Evolutionary conservation across 1,140 invertebrate genomes (phyloP), one percentile per base, ranked within the genome.

Genomic region (Hypothenemus hampei): DNA sequence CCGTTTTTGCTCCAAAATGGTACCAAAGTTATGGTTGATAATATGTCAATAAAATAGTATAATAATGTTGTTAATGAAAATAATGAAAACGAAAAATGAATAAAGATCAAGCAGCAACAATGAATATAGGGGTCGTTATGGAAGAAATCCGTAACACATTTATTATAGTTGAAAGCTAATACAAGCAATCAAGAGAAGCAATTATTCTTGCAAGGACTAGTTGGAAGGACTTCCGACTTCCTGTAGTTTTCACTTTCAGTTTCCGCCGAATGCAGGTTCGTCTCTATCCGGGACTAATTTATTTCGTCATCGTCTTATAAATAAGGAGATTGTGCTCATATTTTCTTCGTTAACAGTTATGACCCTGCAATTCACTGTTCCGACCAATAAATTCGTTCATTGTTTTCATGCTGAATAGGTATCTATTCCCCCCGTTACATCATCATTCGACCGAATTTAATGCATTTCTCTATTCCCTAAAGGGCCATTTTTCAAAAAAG

Each of bases 141-240:
- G 29, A 56, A 48, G 29, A 56, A 56, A 52, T 41, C 56, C 56
- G 40, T 26, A 58, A 26, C 48, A 31, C 52, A 59, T 59, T 59
- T 59, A 59, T 59, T 50, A 29, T 13, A 19, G 40, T 31, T 8
- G 33, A 57, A 57, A 53, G 43, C 53, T 56, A 45, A 56, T 59
- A 59, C 31, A 57, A 62, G 61, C 61, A 62, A 62, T 61, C 59
- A 61, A 56, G 55, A 41, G 23, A 53, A 55, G 50, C 51, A 51
- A 60, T 62, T 62, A 62, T 60, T 59, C 35, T 43, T 60, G 49
- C 49, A 58, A 57, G 45, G 45, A 46, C 62, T 64, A 56, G 52
- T 64, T 58, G 57, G 53, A 49, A 59, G 52, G 35, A 61, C 62
- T 64, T 64, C 62, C 62, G 62, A 58, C 59, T 64, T 64, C 62